Evolutionary conservation across 2,113 vertebrate species (phyloP).

Genomic region (Glaucidium brasilianum): DNA sequence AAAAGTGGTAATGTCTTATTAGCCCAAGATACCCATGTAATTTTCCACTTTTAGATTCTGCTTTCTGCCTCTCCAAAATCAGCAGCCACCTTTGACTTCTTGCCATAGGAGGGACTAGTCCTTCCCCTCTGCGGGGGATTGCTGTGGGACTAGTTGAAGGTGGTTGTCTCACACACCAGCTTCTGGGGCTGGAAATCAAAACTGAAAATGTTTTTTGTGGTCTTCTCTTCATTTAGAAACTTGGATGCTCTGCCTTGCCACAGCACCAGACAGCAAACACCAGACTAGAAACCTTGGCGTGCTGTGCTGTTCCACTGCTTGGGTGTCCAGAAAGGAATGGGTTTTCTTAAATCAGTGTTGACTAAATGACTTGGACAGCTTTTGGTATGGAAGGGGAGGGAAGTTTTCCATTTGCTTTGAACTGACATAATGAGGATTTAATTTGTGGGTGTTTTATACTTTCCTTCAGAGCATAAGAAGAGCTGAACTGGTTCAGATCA

Average conservation of each 20-base stretch:
- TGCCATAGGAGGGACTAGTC: neutral
- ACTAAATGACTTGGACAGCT: neutral
- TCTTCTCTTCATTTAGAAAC: neutral
- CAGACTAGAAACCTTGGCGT: neutral
- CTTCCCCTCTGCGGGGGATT: neutral
- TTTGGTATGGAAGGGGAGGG: neutral
- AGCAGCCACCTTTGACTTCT: neutral
- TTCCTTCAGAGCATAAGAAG: neutral
- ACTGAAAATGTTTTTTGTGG: neutral
- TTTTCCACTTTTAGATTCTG: constrained; percentile 1
- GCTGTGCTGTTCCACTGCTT: neutral
- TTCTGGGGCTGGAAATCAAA: neutral
- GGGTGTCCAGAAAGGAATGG: neutral
- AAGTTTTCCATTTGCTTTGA: neutral
- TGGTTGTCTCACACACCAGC: neutral
- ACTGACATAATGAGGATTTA: neutral
- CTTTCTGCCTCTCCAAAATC: neutral
- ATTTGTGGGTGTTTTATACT: neutral
- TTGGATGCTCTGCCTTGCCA: neutral
- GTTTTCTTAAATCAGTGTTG: neutral
- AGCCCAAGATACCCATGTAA: neutral
- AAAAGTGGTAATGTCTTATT: neutral
- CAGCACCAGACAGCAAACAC: neutral
- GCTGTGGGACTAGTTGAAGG: neutral
- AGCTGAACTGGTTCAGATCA: neutral